A percentile compares a stretch with the other conserved stretches of the same genome.
Evolutionary conservation across 2,888 invertebrate species (phyloP).

Genomic region (Hanleya hanleyi): DNA sequence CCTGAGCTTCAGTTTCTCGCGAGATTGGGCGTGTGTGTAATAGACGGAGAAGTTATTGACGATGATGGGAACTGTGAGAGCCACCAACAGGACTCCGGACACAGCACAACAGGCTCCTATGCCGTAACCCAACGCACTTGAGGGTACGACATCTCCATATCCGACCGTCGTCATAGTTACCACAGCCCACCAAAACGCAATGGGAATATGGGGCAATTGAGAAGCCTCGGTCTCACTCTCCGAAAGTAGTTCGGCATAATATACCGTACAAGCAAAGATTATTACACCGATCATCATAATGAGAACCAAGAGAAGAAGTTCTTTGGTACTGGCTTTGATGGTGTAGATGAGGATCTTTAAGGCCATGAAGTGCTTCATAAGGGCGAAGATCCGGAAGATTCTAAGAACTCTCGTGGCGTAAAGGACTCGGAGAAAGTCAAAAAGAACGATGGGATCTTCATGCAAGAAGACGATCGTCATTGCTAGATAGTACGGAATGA

Average conservation of each 20-base stretch:
- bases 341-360: slow-evolving; percentile 55
- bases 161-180: slow-evolving; percentile 95
- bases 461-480: slow-evolving; percentile 44
- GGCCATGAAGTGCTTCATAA: slow-evolving; percentile 54
- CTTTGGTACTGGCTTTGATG: slow-evolving; percentile 50
- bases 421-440: slow-evolving; percentile 44
- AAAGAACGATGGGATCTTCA: slow-evolving; percentile 43
- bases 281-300: slow-evolving; percentile 50
- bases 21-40: slow-evolving; percentile 53
- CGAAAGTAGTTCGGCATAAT: slow-evolving; percentile 53
- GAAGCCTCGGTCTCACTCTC: slow-evolving; percentile 24
- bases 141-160: slow-evolving; percentile 52
- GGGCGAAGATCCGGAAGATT: slow-evolving; percentile 52
- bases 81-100: slow-evolving; percentile 52
- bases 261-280: slow-evolving; percentile 52
- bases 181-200: slow-evolving; percentile 91
- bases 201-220: slow-evolving; percentile 76
- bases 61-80: slow-evolving; percentile 54
- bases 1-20: slow-evolving; percentile 47
- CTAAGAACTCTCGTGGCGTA: slow-evolving; percentile 47
- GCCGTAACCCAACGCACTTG: slow-evolving; percentile 46
- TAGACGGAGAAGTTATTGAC: slow-evolving; percentile 57
- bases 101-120: slow-evolving; percentile 53
- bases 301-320: slow-evolving; percentile 47
- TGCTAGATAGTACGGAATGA: slow-evolving; percentile 52